Conservation (phyloP, 1,140 invertebrate species). For the Lordiphosa clarofinis region DNA sequence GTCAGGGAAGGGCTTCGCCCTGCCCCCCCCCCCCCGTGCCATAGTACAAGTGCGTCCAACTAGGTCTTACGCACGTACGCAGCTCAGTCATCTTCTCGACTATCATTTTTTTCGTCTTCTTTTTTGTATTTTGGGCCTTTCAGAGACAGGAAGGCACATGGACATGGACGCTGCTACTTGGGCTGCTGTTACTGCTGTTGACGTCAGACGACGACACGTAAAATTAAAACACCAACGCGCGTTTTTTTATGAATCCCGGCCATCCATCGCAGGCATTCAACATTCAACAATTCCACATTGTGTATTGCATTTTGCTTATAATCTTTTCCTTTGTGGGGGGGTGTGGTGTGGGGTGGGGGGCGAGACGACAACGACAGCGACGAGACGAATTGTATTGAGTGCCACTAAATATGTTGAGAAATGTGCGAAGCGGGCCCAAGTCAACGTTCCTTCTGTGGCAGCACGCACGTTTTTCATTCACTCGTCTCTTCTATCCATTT, state of each 20-base stretch:
- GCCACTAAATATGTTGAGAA: constrained; percentile 75
- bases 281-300: constrained; percentile 52
- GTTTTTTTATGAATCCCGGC: constrained; percentile 52
- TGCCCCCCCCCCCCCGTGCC: constrained; percentile 5
- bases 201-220: constrained; percentile 55
- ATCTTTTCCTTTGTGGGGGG: constrained; percentile 42
- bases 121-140: constrained; percentile 27
- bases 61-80: constrained; percentile 70
- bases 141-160: constrained; percentile 22
- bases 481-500: constrained; percentile 38
- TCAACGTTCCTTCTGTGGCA: constrained; percentile 78
- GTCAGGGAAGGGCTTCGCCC: neutral
- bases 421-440: constrained; percentile 63
- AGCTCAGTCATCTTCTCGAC: constrained; percentile 54
- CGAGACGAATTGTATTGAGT: constrained; percentile 76
- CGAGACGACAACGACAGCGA: constrained; percentile 13
- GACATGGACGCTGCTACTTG: neutral
- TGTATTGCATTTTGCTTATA: constrained; percentile 75
- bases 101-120: constrained; percentile 25
- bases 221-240: constrained; percentile 74
- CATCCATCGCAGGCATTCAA: constrained; percentile 46
- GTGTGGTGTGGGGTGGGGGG: neutral
- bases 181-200: constrained; percentile 10
- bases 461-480: constrained; percentile 78
- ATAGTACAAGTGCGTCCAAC: constrained; percentile 48